A percentile compares a stretch with the other conserved stretches of the same genome.
Evolutionary conservation across 2,797 vertebrate species (phyloP).

Genomic region (Scleropages formosus): DNA sequence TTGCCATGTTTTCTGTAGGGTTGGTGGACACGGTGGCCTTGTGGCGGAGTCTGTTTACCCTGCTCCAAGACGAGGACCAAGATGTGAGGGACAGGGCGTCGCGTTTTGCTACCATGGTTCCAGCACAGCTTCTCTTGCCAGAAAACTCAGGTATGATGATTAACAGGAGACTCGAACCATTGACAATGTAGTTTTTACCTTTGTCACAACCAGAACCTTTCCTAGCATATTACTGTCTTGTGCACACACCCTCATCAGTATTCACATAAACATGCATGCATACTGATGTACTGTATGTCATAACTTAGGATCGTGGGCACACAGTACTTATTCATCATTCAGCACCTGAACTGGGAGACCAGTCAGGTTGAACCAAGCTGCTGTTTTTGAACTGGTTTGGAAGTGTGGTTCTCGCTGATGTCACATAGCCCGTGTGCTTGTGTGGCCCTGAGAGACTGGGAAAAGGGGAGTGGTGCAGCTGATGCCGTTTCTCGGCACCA

Average conservation of each 20-base stretch:
- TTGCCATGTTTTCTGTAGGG: slow-evolving; percentile 56
- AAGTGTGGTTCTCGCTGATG: background rate
- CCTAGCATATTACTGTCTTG: background rate
- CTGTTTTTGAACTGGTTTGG: background rate
- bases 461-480: background rate
- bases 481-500: slow-evolving; percentile 18
- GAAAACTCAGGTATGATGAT: slow-evolving; percentile 52
- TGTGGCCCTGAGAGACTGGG: background rate
- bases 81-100: slow-evolving; percentile 78
- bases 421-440: too few species aligned
- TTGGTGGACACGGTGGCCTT: slow-evolving; percentile 75
- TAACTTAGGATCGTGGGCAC: background rate
- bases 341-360: slow-evolving; percentile 1
- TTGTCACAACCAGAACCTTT: background rate
- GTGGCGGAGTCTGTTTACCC: slow-evolving; percentile 80
- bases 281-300: background rate
- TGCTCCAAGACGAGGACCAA: slow-evolving; percentile 90
- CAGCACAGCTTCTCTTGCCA: slow-evolving; percentile 46
- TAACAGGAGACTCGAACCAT: background rate
- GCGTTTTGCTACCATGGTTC: slow-evolving; percentile 71
- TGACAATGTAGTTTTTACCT: background rate
- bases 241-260: background rate
- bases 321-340: background rate
- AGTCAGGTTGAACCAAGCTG: background rate
- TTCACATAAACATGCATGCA: slow-evolving; percentile 13